phyloP scores from a whole-genome alignment of 1,140 invertebrate species.

The Meloidogyne chitwoodi region DNA sequence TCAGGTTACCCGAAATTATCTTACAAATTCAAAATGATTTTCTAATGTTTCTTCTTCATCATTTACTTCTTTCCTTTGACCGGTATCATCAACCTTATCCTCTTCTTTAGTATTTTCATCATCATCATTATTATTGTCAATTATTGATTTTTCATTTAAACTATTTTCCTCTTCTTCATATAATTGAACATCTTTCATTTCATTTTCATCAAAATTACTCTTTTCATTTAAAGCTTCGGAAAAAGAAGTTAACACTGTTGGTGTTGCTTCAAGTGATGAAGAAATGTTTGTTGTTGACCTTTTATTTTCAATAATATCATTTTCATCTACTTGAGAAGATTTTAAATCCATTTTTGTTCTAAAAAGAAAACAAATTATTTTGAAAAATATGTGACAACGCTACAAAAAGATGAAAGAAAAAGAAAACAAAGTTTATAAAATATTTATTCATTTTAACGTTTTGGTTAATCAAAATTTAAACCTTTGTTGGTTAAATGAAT shows the following conservation, averaged over 20 bases:
- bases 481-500: no score
- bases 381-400: background rate
- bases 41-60: background rate
- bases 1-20: background rate
- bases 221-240: slow-evolving; percentile 24
- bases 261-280: background rate
- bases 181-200: slow-evolving; percentile 32
- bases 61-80: background rate
- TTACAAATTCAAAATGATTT: background rate
- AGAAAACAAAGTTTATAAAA: no score
- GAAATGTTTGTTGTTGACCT: background rate
- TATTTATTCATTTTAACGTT: no score
- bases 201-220: slow-evolving; percentile 30
- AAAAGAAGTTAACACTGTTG: slow-evolving; percentile 7
- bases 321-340: background rate
- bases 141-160: background rate
- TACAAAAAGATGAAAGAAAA: background rate
- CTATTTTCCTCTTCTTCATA: slow-evolving; percentile 22
- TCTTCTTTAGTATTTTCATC: background rate
- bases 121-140: background rate
- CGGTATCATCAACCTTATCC: background rate
- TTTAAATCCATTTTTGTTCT: background rate
- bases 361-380: background rate
- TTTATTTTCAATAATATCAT: background rate
- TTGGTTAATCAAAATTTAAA: no score